Conservation (phyloP, 2,113 vertebrate species). For the Platysternon megacephalum region DNA sequence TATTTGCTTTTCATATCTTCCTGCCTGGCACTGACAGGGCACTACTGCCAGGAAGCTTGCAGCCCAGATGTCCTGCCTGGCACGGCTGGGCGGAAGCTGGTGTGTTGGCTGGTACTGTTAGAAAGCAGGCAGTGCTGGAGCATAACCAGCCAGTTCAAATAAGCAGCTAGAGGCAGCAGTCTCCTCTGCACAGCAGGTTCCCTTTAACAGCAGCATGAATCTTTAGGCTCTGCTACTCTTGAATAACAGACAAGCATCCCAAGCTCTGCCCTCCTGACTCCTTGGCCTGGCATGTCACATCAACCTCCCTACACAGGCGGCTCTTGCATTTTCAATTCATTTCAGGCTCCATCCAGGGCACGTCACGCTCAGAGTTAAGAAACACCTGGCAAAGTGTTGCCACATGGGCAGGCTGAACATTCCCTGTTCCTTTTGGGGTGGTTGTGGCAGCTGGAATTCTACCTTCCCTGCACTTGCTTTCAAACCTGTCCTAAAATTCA, state of each 20-base stretch:
- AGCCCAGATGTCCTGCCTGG: background rate
- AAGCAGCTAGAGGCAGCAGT: background rate
- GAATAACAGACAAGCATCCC: background rate
- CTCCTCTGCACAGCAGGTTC: background rate
- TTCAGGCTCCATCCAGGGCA: background rate
- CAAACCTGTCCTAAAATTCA: background rate
- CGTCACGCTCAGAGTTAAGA: background rate
- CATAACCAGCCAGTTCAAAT: background rate
- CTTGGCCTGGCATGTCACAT: background rate
- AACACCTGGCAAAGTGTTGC: background rate
- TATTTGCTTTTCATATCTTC: background rate
- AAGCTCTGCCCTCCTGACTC: background rate
- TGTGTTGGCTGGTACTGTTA: background rate
- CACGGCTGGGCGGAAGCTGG: background rate
- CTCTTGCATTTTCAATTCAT: background rate
- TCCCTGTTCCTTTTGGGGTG: background rate
- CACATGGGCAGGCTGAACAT: background rate
- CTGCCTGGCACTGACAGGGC: background rate
- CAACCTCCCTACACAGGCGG: background rate
- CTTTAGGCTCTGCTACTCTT: background rate
- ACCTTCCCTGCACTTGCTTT: background rate
- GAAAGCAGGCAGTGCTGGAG: background rate
- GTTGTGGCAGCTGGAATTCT: background rate
- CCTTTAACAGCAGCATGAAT: background rate
- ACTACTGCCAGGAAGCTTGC: background rate